Evolutionary conservation across 2,797 vertebrate species (phyloP).

Genomic region (Muscicapa striata): DNA sequence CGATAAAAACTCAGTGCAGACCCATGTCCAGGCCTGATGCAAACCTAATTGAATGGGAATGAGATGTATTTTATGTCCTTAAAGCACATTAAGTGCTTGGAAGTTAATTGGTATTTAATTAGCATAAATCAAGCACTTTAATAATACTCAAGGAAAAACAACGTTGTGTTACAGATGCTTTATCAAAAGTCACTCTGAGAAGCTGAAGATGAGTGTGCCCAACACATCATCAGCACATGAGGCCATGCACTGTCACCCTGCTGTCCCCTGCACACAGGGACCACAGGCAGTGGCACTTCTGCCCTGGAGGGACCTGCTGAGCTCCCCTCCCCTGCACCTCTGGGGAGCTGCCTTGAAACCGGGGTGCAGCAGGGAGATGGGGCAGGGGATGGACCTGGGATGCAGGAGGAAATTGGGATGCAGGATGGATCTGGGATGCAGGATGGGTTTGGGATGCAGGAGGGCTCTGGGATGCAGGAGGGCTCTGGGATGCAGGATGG

Average conservation of each 20-base stretch:
- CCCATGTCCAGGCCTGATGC: neutral
- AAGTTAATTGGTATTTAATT: slow-evolving; percentile 66
- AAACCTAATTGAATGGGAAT: neutral
- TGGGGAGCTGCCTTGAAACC: rapidly evolving
- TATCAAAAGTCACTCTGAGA: slow-evolving; percentile 25
- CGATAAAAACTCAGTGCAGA: neutral
- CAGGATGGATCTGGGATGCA: neutral
- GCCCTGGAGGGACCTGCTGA: rapidly evolving
- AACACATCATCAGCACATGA: neutral
- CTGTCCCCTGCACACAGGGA: neutral
- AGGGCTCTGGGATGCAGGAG: neutral
- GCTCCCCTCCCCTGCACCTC: neutral
- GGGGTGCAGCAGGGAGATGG: neutral
- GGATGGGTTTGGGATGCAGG: neutral
- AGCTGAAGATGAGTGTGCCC: neutral
- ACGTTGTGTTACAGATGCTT: neutral
- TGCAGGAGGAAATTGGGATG: neutral
- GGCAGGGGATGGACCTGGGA: neutral
- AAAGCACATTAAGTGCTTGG: slow-evolving; percentile 39
- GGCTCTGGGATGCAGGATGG: neutral
- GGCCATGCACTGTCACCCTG: rapidly evolving
- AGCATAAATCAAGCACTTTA: slow-evolving; percentile 53
- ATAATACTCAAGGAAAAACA: slow-evolving; percentile 43
- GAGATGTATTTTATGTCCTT: slow-evolving; percentile 42
- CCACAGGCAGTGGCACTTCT: rapidly evolving